A percentile compares a stretch with the other conserved stretches of the same genome.
Evolutionary conservation across 2,888 invertebrate genomes (phyloP).

Genomic region (Eudasyphora cyanicolor): DNA sequence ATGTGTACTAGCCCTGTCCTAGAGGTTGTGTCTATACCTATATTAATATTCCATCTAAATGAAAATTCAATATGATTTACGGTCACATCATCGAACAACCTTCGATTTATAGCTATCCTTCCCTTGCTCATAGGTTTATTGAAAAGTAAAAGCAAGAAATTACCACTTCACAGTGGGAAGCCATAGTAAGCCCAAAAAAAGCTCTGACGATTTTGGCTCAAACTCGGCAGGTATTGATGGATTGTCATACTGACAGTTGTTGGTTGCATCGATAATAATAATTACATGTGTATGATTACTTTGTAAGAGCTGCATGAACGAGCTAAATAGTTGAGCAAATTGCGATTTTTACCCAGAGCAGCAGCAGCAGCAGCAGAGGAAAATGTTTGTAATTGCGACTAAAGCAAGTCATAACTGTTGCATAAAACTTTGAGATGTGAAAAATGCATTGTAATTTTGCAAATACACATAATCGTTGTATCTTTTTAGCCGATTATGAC

Average conservation of each 20-base stretch:
- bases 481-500: conserved; percentile 19
- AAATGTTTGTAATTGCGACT: background rate
- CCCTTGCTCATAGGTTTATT: too few relatives aligned
- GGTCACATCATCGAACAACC: too few relatives aligned
- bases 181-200: background rate
- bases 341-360: background rate
- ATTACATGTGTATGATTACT: conserved; percentile 40
- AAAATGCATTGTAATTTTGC: background rate
- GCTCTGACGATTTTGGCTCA: conserved; percentile 7
- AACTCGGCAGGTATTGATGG: conserved; percentile 49
- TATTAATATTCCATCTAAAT: too few relatives aligned
- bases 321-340: background rate
- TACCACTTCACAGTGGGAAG: background rate
- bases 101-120: too few relatives aligned
- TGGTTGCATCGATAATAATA: conserved; percentile 39
- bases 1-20: too few relatives aligned
- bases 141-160: conserved; percentile 12
- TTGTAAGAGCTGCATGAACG: conserved; percentile 31
- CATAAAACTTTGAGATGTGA: background rate
- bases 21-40: too few relatives aligned
- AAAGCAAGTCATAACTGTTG: background rate
- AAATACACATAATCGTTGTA: too few relatives aligned
- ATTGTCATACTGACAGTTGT: conserved; percentile 44
- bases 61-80: too few relatives aligned
- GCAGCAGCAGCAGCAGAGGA: background rate